Percentiles rank a stretch among this genome's conserved stretches.
phyloP scores from a whole-genome alignment of 1,140 invertebrate species.

The Helicoverpa zea region DNA sequence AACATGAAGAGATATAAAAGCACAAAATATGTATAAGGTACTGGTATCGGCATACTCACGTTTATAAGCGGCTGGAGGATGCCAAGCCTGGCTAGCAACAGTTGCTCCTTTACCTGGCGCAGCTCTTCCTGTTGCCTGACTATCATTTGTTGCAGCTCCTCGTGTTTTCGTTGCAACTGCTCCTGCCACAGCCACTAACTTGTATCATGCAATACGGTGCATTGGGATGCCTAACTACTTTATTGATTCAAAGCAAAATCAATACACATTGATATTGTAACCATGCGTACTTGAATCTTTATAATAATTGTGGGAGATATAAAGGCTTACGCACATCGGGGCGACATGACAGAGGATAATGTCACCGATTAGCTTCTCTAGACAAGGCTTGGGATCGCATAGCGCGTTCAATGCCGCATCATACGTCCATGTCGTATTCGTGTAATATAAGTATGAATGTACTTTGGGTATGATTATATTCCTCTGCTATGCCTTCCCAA shows the following conservation, averaged over 20 bases:
- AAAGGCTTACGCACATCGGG: not conserved
- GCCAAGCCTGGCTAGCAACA: conserved; percentile 94
- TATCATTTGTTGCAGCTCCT: conserved; percentile 94
- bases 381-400: no score
- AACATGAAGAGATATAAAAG: no score
- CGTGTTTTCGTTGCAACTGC: conserved; percentile 94
- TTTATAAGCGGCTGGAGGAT: conserved; percentile 90
- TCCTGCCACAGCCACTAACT: conserved; percentile 87
- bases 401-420: no score
- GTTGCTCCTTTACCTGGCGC: conserved; percentile 93
- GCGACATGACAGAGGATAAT: no score
- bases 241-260: conserved; percentile 15
- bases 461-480: no score
- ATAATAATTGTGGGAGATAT: not conserved
- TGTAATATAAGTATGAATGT: no score
- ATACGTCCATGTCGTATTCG: no score
- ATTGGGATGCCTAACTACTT: conserved; percentile 29
- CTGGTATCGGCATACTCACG: conserved; percentile 76
- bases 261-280: conserved; percentile 20
- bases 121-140: conserved; percentile 95
- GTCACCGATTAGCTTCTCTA: no score
- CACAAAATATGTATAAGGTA: no score
- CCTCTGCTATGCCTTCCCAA: no score
- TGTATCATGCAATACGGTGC: conserved; percentile 61
- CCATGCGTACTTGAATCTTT: conserved; percentile 18